A percentile compares a stretch with the other conserved stretches of the same genome.
Conservation (phyloP, 2,888 invertebrate species). For the Eucriotettix oculatus region DNA sequence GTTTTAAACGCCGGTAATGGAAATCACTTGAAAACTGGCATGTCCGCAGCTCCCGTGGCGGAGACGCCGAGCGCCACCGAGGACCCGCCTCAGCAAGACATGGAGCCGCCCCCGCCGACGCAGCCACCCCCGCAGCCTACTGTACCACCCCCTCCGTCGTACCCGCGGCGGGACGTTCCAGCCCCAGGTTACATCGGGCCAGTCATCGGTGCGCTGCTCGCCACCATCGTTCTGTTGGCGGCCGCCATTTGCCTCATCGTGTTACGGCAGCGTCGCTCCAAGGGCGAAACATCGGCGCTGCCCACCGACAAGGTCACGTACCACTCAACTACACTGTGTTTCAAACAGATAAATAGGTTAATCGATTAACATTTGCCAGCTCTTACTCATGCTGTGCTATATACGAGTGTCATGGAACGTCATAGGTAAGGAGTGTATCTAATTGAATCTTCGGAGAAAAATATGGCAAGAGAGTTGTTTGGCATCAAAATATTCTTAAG, state of each 20-base stretch:
- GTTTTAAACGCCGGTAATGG: no score
- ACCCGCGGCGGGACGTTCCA: background rate
- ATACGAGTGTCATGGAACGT: no score
- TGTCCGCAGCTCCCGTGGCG: background rate
- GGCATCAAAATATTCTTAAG: no score
- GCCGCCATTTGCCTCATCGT: constrained; percentile 54
- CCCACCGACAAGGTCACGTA: background rate
- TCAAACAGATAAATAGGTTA: no score
- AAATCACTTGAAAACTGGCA: background rate
- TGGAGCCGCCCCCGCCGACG: constrained; percentile 28
- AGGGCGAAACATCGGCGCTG: constrained; percentile 19
- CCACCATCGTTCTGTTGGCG: constrained; percentile 51
- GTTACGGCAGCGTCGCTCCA: constrained; percentile 39
- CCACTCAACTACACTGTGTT: background rate
- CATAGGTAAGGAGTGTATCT: no score
- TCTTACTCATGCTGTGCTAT: no score
- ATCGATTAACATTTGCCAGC: no score
- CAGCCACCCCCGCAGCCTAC: background rate
- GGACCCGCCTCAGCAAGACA: constrained; percentile 50
- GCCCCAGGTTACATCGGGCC: constrained; percentile 35
- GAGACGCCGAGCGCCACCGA: constrained; percentile 29
- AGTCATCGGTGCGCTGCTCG: constrained; percentile 52
- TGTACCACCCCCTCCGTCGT: background rate
- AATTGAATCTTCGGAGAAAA: no score
- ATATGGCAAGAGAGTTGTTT: no score